These are phyloP conservation scores for Drosophila prosaltans DNA, from an alignment of 1,140 invertebrate genomes.

Conservation along the genomic window DNA sequence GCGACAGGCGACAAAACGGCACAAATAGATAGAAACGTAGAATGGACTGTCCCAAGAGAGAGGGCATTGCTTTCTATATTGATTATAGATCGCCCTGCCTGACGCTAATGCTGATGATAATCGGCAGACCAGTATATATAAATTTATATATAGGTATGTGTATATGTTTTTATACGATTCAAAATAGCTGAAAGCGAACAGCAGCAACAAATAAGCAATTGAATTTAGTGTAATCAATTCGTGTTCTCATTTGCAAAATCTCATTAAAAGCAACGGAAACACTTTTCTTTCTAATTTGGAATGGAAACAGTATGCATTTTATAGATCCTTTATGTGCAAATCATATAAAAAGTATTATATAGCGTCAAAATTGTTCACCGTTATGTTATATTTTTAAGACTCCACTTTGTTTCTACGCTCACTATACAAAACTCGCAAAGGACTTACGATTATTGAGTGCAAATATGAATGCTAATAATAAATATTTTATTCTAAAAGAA, in stretches of 20 bases:
- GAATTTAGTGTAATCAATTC: background rate
- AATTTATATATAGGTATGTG: slow-evolving; percentile 22
- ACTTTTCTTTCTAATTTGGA: background rate
- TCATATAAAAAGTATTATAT: too few relatives aligned
- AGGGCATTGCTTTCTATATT: slow-evolving; percentile 58
- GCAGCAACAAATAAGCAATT: background rate
- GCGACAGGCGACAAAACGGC: slow-evolving; percentile 40
- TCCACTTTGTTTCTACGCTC: too few relatives aligned
- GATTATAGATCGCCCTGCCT: slow-evolving; percentile 59
- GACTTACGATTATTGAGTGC: too few relatives aligned
- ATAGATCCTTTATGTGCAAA: too few relatives aligned
- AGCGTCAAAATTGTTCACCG: too few relatives aligned
- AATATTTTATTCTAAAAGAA: too few relatives aligned
- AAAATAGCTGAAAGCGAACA: slow-evolving; percentile 6
- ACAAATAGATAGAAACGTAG: background rate
- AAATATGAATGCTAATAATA: too few relatives aligned
- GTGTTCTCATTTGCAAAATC: background rate
- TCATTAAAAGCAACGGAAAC: background rate
- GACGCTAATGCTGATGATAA: slow-evolving; percentile 61
- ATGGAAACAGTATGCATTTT: background rate
- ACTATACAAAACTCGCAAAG: too few relatives aligned
- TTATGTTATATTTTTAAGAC: too few relatives aligned
- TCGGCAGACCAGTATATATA: slow-evolving; percentile 43
- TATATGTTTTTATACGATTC: slow-evolving; percentile 2
- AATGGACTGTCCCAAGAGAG: slow-evolving; percentile 28